A percentile compares a stretch with the other conserved stretches of the same genome.
These are phyloP conservation scores for Phrynocephalus guinanensis DNA, from an alignment of 2,797 vertebrate species.

Conservation along the genomic window DNA sequence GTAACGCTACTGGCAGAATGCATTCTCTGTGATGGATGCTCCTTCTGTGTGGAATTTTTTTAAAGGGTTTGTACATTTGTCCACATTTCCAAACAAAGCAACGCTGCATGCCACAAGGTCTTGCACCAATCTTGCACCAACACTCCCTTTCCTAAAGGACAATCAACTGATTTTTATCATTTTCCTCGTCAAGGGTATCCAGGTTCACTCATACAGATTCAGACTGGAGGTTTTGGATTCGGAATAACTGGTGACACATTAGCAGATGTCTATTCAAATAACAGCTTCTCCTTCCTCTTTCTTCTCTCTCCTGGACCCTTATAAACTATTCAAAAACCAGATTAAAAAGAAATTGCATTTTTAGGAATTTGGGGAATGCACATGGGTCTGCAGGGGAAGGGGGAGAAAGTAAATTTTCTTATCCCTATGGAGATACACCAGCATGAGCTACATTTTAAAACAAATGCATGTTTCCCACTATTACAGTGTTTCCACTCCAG, in stretches of 20 bases:
- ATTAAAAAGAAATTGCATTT: neutral
- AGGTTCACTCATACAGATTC: neutral
- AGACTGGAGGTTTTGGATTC: neutral
- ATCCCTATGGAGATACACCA: too few species aligned
- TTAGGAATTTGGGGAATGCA: neutral
- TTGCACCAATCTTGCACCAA: neutral
- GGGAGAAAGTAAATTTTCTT: neutral
- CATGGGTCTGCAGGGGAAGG: neutral
- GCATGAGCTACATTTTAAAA: too few species aligned
- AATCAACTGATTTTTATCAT: slow-evolving; percentile 13
- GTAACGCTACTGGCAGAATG: slow-evolving; percentile 25
- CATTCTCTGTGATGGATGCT: slow-evolving; percentile 12
- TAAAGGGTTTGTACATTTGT: slow-evolving; percentile 9
- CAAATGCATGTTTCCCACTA: too few species aligned
- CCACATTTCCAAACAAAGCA: slow-evolving; percentile 2
- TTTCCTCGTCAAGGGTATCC: neutral
- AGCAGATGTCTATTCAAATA: neutral
- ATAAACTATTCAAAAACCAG: neutral
- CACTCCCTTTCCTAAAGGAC: neutral
- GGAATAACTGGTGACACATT: neutral
- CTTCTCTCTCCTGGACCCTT: neutral
- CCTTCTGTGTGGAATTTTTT: slow-evolving; percentile 14
- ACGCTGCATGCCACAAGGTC: neutral
- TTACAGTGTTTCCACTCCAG: too few species aligned
- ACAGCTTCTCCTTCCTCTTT: neutral